Evolutionary conservation across 2,797 vertebrate genomes (phyloP).

Genomic region (Passerculus sandwichensis): DNA sequence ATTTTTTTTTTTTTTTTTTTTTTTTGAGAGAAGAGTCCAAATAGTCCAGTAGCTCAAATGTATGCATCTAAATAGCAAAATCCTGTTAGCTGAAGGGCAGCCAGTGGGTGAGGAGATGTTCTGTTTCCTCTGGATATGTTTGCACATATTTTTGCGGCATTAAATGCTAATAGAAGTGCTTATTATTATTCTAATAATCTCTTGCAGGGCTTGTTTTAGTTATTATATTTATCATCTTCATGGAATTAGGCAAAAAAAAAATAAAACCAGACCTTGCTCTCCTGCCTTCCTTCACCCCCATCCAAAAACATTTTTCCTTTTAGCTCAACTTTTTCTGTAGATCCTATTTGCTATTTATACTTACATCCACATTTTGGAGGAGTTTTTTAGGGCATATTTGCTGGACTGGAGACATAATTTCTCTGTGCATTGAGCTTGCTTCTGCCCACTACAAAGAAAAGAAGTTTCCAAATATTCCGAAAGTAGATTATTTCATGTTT

Average conservation of each 20-base stretch:
- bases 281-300: neutral
- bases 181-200: neutral
- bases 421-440: neutral
- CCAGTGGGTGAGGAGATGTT: neutral
- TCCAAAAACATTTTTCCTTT: neutral
- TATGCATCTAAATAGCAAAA: neutral
- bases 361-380: neutral
- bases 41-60: neutral
- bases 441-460: conserved; percentile 13
- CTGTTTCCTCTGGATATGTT: neutral
- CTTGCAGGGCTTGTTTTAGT: neutral
- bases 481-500: conserved; percentile 46
- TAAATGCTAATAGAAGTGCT: neutral
- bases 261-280: neutral
- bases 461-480: neutral
- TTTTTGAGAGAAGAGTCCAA: neutral
- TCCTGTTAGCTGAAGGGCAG: conserved; percentile 1
- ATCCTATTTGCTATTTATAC: neutral
- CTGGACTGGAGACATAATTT: conserved; percentile 26
- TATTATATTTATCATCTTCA: neutral
- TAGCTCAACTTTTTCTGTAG: neutral
- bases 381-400: neutral
- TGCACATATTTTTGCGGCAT: neutral
- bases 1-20: neutral
- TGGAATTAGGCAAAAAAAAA: neutral